Evolutionary conservation across 2,888 invertebrate species (phyloP), one percentile per base, ranked within the genome.

Genomic region (Drosophila tripunctata): DNA sequence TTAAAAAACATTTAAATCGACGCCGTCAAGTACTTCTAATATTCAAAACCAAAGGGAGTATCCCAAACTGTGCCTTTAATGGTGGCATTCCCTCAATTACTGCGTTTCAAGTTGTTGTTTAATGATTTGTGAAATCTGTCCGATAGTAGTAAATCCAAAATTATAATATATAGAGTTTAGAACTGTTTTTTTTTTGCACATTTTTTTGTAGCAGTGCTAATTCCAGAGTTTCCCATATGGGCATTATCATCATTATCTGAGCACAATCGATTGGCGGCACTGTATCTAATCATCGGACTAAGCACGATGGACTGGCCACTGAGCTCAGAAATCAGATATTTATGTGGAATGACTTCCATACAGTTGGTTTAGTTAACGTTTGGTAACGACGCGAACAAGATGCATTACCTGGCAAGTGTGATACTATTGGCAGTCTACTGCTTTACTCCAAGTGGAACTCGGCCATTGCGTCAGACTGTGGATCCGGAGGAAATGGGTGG

Each of bases 401-500:
- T 73, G 73, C 72, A 73, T 10, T 63, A 17, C 8, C 8, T 44
- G 22, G 6, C 21, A 41, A 21, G 1, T 15, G 55, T 62, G 19
- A 1, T 67, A 5, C n/a, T n/a, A n/a, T 4, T 76, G 17, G 10
- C n/a, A 15, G 12, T 83, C 10, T 14, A 83, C 19, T 58, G 56
- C 14, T 17, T 66, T 4, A 22, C 50, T 12, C 36, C 10, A 47
- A 52, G 50, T 14, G 54, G 19, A 4, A 63, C 71, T 2, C 3
- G 48, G 3, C 75, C 73, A 0, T 0, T 76, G 3, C 19, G 48
- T 1, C 0, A 10, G 10, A 4, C 15, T n/a, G 10, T 40, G 2
- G 96, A 96, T 88, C 95, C 96, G 0, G 96, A 96, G 88, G 95
- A 96, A 87, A 89, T 94, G 67, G 95, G 95, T 0, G 94, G 93